Evolutionary conservation across 2,888 invertebrate genomes (phyloP), one percentile per base, ranked within the genome.

Genomic region (Deilephila elpenor): DNA sequence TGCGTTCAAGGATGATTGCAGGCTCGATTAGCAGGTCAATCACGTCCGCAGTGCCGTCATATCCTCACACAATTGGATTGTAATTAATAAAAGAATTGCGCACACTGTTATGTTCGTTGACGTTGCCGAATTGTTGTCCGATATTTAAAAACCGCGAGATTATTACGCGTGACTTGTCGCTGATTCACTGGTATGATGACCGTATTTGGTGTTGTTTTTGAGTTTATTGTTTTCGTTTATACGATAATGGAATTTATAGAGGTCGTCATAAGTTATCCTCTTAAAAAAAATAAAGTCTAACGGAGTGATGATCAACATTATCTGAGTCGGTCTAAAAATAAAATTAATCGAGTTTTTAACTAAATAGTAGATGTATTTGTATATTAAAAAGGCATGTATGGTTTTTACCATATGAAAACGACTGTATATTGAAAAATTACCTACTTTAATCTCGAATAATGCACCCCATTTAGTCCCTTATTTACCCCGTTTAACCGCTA

Each of bases 31-130:
- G 92, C 88, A 94, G 91, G 90, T 89, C 86, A 89, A 83, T 92
- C 94, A 94, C 94, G 94, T 89, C 85, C 89, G 84, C 84, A 87
- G 89, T 92, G 93, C 89, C 93, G 93, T 94, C 94, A 94, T 92
- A 94, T 94, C 94, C 94, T 93, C 89, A 84, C 89, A 84, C 87
- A 91, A 93, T 93, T 93, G 93, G 93, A 90, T 86, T 83, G 86
- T 89, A 92, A 93, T 94, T 93, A 94, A 93, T 94, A 93, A 94
- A 93, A 93, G 89, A 89, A 90, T 88, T 89, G 93, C 89, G 93
- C 89, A 85, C 85, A 87, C 86, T 80, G 76, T 93, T 93, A 90
- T 93, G 91, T 93, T 92, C 90, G 88, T 88, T 89, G 89, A 89
- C 85, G 86, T 85, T 85, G 59, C 34, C 20, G 62, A 34, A 62